Evolutionary conservation across 2,797 vertebrate species (phyloP), one percentile per base, ranked within the genome.

Genomic region (Arnoldichthys spilopterus): DNA sequence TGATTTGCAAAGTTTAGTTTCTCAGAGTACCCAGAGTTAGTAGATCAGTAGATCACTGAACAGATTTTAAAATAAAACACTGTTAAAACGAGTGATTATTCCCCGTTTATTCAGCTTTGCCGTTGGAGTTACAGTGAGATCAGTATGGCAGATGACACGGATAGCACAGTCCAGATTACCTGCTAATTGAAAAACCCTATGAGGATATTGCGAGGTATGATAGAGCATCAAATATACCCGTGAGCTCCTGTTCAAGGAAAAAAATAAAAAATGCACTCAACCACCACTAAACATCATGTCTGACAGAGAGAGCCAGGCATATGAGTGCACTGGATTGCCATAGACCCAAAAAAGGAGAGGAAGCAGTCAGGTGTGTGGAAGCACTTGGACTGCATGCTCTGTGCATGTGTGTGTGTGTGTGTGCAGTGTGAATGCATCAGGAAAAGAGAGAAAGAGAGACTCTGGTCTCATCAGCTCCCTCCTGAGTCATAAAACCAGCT

Each of bases 71-170:
- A 86, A 82, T 80, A 78, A 86, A 82, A 82, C 74, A 86, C 74
- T 78, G 24, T 78, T 76, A 79, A 84, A 80, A 76, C 58, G 54
- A 82, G 54, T 34, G 18, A 51, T 69, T 77, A 63, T 77, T 56
- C 58, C 82, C 72, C 51, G 70, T 86, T 86, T 84, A 86, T 84
- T 85, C 83, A 78, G 71, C 72, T 75, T 80, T 82, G 77, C 84
- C 5, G 68, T 80, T 78, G 68, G 72, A 80, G 73, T 84, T 84
- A 82, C 82, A 84, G 80, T 86, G 80, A 80, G 72, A 82, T 86
- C 80, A 84, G 73, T 82, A 84, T 74, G 68, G 61, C 79, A 82
- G 77, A 82, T 81, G 82, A 84, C 67, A 80, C 58, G 61, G 56
- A 80, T 67, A 75, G 68, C 70, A 76, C 70, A 74, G 34, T 54